Evolutionary conservation across 2,113 vertebrate genomes (phyloP), one percentile per base, ranked within the genome.

Genomic region (Poeciliopsis prolifica): DNA sequence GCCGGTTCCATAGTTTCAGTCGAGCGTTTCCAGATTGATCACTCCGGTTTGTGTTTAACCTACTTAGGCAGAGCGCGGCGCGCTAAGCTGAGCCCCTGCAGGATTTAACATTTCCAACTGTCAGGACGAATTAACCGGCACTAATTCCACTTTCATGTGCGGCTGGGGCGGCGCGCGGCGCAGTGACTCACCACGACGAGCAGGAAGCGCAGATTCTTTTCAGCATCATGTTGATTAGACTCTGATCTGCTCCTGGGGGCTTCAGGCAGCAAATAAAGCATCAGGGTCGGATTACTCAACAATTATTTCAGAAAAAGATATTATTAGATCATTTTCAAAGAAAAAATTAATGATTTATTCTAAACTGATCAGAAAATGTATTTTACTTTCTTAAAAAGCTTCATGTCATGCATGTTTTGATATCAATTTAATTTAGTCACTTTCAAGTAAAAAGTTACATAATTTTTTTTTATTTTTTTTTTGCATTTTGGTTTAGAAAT

Each of bases 71-170:
- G 80, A 80, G 79, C 80, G 85, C 30, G 80, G 70, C 61, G 71
- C 70, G 60, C 80, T 89, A 89, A 90, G 90, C 88, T 80, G 88
- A 89, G 85, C 87, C 87, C 90, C 90, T 91, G 87, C 88, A 91
- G 88, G 90, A 90, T 91, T 91, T 90, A 91, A 90, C 90, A 89
- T 89, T 90, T 91, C 84, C 88, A 90, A 89, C 90, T 90, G 90
- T 91, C 90, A 91, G 84, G 87, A 90, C 51, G 90, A 88, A 91
- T 91, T 90, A 91, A 89, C 80, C 87, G 80, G 84, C 87, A 84
- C 87, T 91, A 91, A 91, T 90, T 74, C 90, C 87, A 82, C 90
- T 88, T 90, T 91, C 87, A 91, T 90, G 88, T 88, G 82, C 85
- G 70, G 51, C 85, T 77, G 87, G 87, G 84, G 83, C 35, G 35